phyloP scores from a whole-genome alignment of 2,113 vertebrate species.

The Rostratula benghalensis region DNA sequence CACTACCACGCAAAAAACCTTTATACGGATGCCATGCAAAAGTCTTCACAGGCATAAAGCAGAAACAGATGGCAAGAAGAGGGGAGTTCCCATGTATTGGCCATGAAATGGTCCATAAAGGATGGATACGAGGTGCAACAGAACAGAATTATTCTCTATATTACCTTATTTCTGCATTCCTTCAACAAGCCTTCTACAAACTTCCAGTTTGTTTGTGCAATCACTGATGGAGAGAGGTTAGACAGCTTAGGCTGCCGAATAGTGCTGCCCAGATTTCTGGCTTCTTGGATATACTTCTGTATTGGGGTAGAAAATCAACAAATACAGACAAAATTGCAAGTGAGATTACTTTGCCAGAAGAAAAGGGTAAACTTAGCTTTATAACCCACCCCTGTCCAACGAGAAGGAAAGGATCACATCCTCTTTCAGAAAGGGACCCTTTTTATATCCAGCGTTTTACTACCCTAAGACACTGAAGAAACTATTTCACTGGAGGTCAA shows the following conservation, averaged over 20 bases:
- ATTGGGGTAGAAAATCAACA: background rate
- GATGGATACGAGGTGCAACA: background rate
- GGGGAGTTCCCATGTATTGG: background rate
- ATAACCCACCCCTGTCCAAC: background rate
- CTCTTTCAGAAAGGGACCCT: background rate
- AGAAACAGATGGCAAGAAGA: background rate
- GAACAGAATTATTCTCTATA: background rate
- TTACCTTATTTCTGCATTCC: conserved; percentile 97
- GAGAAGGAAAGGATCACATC: background rate
- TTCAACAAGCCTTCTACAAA: conserved; percentile 97
- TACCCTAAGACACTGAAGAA: background rate
- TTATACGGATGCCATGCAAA: background rate
- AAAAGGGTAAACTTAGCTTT: background rate
- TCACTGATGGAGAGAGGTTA: conserved; percentile 96
- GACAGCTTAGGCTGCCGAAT: conserved; percentile 97
- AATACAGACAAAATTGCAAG: background rate
- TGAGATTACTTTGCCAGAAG: background rate
- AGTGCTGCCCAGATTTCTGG: conserved; percentile 93
- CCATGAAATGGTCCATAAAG: background rate
- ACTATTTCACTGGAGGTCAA: background rate
- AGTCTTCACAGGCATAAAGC: background rate
- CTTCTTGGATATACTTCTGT: conserved; percentile 98
- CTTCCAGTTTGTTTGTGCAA: conserved; percentile 99
- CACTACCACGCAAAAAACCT: background rate
- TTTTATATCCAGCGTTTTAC: background rate